These are phyloP conservation scores for Bubo blakistoni DNA, from an alignment of 2,113 vertebrate species.

Conservation along the genomic window DNA sequence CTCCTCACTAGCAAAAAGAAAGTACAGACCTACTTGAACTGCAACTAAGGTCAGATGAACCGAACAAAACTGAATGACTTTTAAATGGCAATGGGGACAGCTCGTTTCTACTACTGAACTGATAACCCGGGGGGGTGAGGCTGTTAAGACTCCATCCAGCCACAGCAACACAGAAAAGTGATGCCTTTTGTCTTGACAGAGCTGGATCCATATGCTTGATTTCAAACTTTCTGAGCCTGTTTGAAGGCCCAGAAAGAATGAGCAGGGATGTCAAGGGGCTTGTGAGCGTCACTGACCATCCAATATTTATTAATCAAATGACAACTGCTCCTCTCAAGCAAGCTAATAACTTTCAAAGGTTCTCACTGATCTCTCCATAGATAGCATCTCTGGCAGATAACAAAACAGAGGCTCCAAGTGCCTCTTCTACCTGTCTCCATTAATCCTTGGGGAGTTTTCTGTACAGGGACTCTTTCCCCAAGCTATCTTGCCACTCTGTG, in stretches of 20 bases:
- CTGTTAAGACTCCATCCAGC: background rate
- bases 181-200: background rate
- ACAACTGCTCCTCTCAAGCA: background rate
- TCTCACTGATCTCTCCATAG: background rate
- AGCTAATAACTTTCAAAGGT: background rate
- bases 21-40: background rate
- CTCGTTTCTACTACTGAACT: background rate
- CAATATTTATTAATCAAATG: background rate
- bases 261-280: background rate
- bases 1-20: background rate
- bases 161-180: background rate
- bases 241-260: background rate
- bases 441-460: background rate
- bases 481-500: background rate
- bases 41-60: background rate
- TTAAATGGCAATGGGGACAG: background rate
- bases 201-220: background rate
- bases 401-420: background rate
- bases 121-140: background rate
- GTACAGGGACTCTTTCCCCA: background rate
- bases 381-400: background rate
- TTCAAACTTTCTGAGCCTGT: background rate
- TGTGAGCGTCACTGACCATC: background rate
- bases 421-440: background rate
- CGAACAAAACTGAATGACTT: background rate